Base-by-base conservation (phyloP, 1,140 invertebrate species). In the Nasonia longicornis region DNA sequence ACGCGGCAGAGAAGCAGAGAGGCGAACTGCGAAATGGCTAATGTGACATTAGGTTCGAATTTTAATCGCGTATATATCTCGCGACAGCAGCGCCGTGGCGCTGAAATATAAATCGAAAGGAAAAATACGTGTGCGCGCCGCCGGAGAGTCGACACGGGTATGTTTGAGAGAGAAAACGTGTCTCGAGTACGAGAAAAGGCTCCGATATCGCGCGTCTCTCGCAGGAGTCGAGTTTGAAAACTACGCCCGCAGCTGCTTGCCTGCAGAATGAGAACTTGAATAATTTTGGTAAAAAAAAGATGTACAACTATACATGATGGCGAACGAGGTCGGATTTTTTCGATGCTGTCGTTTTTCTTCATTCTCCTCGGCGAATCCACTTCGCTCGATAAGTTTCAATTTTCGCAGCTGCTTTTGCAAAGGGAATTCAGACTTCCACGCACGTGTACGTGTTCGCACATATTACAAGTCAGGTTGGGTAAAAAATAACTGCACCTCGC, bases 21-120 rank as follows among this genome's bases (percentile, higher is more conserved):
- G 74, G 83, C 63, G 69, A 80, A 67, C 71, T 16, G 84, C 31
- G 3, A 35, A 35, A 3, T 35, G 31, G 76, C 81, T 83, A 81
- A 86, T 87, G 81, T 82, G 86, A 86, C 84, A 86, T 87, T 85
- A 86, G 29, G 14, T 31, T 26, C 64, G 83, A 86, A 87, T 87
- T 87, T 86, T 80, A 87, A 85, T 84, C 82, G 78, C 69, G 82
- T 84, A 83, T 26, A 26, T 26, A 70, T 78, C 83, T 80, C 82
- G 83, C 75, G 80, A 83, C 29, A 12, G 2, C 52, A 6, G 52
- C 26, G 1, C 64, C 0, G 14, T 73, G 80, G 35, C 69, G 69
- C 16, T 42, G 82, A 78, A 84, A 86, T 10, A 16, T 63, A 63
- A 12, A 31, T 81, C 79, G 83, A 85, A 82, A 85, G 80, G 81